A percentile compares a stretch with the other conserved stretches of the same genome.
Conservation (phyloP, 1,140 invertebrate genomes). For the Ectropis grisescens region DNA sequence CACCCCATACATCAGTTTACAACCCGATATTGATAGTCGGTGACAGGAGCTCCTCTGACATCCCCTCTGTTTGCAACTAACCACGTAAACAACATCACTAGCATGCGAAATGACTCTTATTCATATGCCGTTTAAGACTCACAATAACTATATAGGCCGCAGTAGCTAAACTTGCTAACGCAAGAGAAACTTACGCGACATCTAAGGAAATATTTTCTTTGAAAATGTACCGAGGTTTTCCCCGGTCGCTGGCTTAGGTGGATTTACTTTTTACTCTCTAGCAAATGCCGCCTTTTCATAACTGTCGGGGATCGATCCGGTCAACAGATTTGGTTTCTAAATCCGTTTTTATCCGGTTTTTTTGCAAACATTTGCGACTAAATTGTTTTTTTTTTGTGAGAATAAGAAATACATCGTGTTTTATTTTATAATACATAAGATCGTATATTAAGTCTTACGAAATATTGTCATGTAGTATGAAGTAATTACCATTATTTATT, state of each 20-base stretch:
- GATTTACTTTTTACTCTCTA: slow-evolving; percentile 44
- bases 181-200: slow-evolving; percentile 40
- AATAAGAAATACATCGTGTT: no score
- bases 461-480: no score
- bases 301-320: slow-evolving; percentile 45
- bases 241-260: slow-evolving; percentile 36
- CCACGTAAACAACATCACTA: slow-evolving; percentile 14
- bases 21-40: slow-evolving; percentile 58
- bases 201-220: slow-evolving; percentile 55
- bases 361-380: no score
- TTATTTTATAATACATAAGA: no score
- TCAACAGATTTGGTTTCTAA: slow-evolving; percentile 39
- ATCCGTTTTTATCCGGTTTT: slow-evolving; percentile 32
- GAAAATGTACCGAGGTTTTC: slow-evolving; percentile 50
- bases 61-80: slow-evolving; percentile 32
- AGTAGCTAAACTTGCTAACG: slow-evolving; percentile 2
- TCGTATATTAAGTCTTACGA: no score
- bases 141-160: background rate
- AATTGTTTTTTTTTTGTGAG: no score
- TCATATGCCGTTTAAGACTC: background rate
- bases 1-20: slow-evolving; percentile 59
- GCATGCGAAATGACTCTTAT: slow-evolving; percentile 5
- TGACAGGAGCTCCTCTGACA: slow-evolving; percentile 41
- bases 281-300: slow-evolving; percentile 54
- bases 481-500: no score